These are phyloP conservation scores for Caenorhabditis inopinata DNA, from an alignment of 1,140 invertebrate species.

Conservation along the genomic window DNA sequence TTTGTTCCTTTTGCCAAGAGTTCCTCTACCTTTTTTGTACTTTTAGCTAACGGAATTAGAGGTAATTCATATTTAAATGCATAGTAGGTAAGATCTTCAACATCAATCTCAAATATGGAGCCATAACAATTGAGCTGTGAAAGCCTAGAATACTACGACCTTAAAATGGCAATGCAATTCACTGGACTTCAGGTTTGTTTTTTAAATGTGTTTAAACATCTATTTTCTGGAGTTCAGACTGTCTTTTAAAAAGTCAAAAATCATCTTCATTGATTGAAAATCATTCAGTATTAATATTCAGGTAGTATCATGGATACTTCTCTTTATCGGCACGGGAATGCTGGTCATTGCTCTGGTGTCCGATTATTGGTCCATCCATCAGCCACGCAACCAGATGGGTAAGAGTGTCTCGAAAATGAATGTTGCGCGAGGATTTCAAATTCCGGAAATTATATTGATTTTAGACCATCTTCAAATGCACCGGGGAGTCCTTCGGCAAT, in stretches of 20 bases:
- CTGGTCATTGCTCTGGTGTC: slow-evolving; percentile 16
- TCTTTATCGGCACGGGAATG: slow-evolving; percentile 25
- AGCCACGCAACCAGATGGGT: slow-evolving; percentile 30
- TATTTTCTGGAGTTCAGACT: not conserved
- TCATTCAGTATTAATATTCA: no score
- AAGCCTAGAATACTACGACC: not conserved
- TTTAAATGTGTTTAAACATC: no score
- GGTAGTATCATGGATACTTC: slow-evolving; percentile 22
- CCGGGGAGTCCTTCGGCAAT: slow-evolving; percentile 27
- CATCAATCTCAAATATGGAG: not conserved
- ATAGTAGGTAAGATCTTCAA: not conserved
- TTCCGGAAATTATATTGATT: not conserved
- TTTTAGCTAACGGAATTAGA: no score
- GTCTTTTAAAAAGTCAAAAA: no score
- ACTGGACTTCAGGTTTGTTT: not conserved
- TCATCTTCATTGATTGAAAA: no score
- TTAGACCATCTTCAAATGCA: slow-evolving; percentile 23
- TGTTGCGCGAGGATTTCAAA: not conserved
- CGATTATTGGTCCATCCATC: slow-evolving; percentile 29
- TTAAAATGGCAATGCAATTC: slow-evolving; percentile 14
- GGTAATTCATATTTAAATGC: not conserved
- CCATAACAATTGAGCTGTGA: not conserved
- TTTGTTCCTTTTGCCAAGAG: not conserved
- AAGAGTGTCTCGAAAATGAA: not conserved
- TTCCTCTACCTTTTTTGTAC: no score